phyloP scores from a whole-genome alignment of 1,140 invertebrate genomes.

The Bombus terrestris region DNA sequence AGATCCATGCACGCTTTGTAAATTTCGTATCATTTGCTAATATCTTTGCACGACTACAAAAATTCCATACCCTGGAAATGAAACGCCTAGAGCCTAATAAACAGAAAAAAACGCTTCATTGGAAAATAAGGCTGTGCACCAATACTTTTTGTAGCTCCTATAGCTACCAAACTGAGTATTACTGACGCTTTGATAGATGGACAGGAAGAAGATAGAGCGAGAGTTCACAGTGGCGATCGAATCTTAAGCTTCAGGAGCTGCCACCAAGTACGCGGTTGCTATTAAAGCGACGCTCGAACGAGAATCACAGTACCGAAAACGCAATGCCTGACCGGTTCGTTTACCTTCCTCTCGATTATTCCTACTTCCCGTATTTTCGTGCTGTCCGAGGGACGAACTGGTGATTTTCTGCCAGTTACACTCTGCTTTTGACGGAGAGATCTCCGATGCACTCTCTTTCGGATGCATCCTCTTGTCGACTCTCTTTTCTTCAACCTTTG shows the following conservation, averaged over 20 bases:
- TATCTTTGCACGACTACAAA: too few species aligned
- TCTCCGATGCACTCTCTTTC: constrained; percentile 1
- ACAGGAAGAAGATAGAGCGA: not conserved
- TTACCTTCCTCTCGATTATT: constrained; percentile 39
- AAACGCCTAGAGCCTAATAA: too few species aligned
- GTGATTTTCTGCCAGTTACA: constrained; percentile 26
- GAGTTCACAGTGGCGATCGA: not conserved
- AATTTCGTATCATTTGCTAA: too few species aligned
- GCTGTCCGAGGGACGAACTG: not conserved
- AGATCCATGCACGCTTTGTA: too few species aligned
- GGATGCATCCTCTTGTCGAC: too few species aligned
- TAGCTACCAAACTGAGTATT: too few species aligned
- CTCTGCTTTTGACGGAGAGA: not conserved
- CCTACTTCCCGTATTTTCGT: not conserved
- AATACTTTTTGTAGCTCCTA: too few species aligned
- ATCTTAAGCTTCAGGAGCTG: constrained; percentile 29
- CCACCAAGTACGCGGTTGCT: constrained; percentile 9
- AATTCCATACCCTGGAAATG: too few species aligned
- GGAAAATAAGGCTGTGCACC: too few species aligned
- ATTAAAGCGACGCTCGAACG: constrained; percentile 8
- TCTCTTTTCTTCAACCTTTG: not conserved
- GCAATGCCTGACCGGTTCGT: constrained; percentile 24
- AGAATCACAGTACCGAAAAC: constrained; percentile 22
- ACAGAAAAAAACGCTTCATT: too few species aligned
- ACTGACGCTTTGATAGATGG: not conserved